Conservation (phyloP, 2,888 invertebrate genomes). For the Pasiphila rectangulata region DNA sequence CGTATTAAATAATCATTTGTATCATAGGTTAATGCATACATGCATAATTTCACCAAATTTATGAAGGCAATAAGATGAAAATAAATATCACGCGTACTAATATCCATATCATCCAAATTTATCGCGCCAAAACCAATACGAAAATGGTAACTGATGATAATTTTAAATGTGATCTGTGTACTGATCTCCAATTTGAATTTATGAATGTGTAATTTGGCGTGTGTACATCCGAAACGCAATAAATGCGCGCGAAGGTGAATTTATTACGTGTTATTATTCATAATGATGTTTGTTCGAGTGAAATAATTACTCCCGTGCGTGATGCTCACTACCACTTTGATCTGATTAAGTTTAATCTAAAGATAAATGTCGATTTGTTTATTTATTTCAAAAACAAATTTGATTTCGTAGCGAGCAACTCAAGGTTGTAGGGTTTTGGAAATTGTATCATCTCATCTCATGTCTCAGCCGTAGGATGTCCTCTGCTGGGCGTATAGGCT, state of each 20-base stretch:
- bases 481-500: no score
- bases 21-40: neutral
- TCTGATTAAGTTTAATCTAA: no score
- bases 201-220: constrained; percentile 38
- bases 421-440: no score
- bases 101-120: constrained; percentile 29
- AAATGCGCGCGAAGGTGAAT: constrained; percentile 38
- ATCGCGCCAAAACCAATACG: constrained; percentile 30
- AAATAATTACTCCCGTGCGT: constrained; percentile 3
- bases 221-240: constrained; percentile 38
- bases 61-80: constrained; percentile 25
- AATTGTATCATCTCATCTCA: no score
- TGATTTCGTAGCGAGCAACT: no score
- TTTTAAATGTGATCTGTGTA: constrained; percentile 37
- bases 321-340: constrained; percentile 3
- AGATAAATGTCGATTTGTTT: no score
- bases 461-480: no score
- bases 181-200: constrained; percentile 41
- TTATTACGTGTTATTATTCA: constrained; percentile 46
- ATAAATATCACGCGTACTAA: constrained; percentile 24
- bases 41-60: neutral
- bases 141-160: constrained; percentile 31
- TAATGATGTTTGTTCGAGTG: constrained; percentile 38
- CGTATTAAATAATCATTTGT: no score
- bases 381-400: no score